phyloP scores from a whole-genome alignment of 2,797 vertebrate species.

The Sorex maritimensis region DNA sequence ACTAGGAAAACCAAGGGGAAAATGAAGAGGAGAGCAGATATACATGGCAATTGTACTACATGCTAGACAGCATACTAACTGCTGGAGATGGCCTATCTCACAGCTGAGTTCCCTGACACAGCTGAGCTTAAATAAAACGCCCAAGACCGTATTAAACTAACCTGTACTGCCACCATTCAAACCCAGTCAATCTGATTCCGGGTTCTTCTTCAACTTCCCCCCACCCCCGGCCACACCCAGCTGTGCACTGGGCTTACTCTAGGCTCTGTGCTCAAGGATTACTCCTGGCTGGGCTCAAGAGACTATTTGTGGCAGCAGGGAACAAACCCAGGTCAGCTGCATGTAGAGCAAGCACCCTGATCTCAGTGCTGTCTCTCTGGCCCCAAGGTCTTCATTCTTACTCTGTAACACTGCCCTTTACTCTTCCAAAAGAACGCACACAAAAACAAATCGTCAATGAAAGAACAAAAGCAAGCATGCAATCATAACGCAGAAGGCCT shows the following conservation, averaged over 20 bases:
- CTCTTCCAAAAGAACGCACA: neutral
- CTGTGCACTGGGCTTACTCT: too few relatives aligned
- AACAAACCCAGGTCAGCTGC: too few relatives aligned
- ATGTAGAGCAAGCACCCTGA: too few relatives aligned
- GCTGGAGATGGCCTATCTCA: neutral
- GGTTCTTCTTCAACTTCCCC: too few relatives aligned
- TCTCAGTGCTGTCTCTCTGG: too few relatives aligned
- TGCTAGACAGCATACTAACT: neutral
- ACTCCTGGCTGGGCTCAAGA: too few relatives aligned
- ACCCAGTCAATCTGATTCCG: neutral
- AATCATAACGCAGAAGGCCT: neutral
- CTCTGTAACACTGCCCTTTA: neutral
- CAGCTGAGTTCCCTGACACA: neutral
- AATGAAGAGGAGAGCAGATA: conserved; percentile 1
- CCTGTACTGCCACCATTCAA: neutral
- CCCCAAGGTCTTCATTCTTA: neutral
- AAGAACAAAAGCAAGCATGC: neutral
- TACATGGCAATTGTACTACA: conserved; percentile 15
- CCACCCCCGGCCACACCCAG: too few relatives aligned
- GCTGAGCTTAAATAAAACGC: conserved; percentile 54
- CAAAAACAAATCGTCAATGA: conserved; percentile 24
- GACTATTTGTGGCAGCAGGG: too few relatives aligned
- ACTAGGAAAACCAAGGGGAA: conserved; percentile 24
- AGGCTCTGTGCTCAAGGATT: too few relatives aligned
- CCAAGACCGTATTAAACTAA: neutral